Evolutionary conservation across 2,888 invertebrate species (phyloP).

Genomic region (Mystacides longicornis): DNA sequence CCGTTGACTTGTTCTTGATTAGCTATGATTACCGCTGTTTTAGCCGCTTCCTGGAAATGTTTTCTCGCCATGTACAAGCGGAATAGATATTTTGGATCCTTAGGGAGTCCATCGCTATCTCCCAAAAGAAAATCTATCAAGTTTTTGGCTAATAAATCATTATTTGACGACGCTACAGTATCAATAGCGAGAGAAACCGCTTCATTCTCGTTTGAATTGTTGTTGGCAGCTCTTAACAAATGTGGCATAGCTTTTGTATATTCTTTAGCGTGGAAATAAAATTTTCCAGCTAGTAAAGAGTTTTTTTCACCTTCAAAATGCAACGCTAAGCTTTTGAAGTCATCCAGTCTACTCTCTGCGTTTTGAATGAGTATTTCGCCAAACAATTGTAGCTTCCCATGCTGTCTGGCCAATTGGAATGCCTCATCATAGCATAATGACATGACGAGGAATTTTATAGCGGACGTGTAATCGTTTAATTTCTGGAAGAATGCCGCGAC

Average conservation of each 20-base stretch:
- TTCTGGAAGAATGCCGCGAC: conserved; percentile 91
- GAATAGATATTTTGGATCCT: conserved; percentile 93
- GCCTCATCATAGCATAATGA: conserved; percentile 95
- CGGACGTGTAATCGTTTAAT: conserved; percentile 87
- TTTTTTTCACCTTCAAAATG: conserved; percentile 91
- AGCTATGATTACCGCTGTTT: conserved; percentile 95
- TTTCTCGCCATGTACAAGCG: conserved; percentile 91
- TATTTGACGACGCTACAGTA: conserved; percentile 82
- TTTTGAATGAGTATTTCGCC: conserved; percentile 79
- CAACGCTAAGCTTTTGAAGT: conserved; percentile 81
- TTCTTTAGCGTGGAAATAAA: conserved; percentile 84
- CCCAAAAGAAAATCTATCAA: conserved; percentile 92
- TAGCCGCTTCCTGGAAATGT: conserved; percentile 91
- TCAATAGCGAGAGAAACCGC: conserved; percentile 87
- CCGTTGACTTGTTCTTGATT: conserved; percentile 76
- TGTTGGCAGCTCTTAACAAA: conserved; percentile 69
- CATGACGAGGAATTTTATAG: conserved; percentile 91
- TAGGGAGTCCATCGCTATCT: conserved; percentile 86
- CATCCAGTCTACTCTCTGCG: conserved; percentile 70
- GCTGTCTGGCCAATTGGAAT: conserved; percentile 84
- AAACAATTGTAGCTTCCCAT: conserved; percentile 86
- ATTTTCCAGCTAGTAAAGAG: conserved; percentile 83
- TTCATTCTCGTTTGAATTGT: conserved; percentile 73
- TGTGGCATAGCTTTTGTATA: conserved; percentile 78
- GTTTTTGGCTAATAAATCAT: conserved; percentile 73